These are phyloP conservation scores for Drosophila antonietae DNA, from an alignment of 2,888 invertebrate genomes.

Conservation along the genomic window DNA sequence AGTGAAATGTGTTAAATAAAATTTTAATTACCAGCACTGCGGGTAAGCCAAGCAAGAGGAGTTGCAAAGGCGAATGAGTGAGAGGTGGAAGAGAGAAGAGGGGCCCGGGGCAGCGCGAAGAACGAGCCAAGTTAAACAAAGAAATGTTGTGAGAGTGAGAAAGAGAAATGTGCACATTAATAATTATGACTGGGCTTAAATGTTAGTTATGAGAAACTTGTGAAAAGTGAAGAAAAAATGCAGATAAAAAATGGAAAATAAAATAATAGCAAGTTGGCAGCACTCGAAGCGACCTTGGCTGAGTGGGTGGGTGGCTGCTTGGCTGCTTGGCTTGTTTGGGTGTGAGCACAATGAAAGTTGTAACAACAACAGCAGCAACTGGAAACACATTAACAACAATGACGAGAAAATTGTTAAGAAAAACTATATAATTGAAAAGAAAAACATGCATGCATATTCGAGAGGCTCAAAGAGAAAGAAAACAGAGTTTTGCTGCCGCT, in stretches of 20 bases:
- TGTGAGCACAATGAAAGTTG: constrained; percentile 67
- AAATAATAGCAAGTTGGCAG: constrained; percentile 31
- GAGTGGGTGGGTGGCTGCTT: constrained; percentile 12
- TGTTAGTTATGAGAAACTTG: constrained; percentile 50
- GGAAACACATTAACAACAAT: constrained; percentile 65
- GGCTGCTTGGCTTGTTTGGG: background rate
- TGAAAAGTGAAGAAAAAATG: constrained; percentile 51
- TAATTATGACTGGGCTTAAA: constrained; percentile 73
- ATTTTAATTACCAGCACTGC: constrained; percentile 57
- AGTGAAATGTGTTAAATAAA: constrained; percentile 59
- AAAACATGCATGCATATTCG: constrained; percentile 31
- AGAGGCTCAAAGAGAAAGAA: constrained; percentile 13
- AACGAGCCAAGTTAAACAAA: constrained; percentile 21
- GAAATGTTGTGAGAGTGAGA: constrained; percentile 50
- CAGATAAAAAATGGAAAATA: constrained; percentile 9
- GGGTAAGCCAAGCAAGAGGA: constrained; percentile 7
- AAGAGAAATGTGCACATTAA: constrained; percentile 69
- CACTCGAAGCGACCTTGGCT: constrained; percentile 45
- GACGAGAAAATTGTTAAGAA: constrained; percentile 72
- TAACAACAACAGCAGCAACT: constrained; percentile 50
- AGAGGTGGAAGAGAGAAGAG: background rate
- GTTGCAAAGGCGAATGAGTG: background rate
- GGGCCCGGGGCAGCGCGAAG: background rate
- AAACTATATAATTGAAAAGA: constrained; percentile 76
- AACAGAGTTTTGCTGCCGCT: constrained; percentile 6